Evolutionary conservation across 2,797 vertebrate genomes (phyloP).

Genomic region (Tolypeutes matacus): DNA sequence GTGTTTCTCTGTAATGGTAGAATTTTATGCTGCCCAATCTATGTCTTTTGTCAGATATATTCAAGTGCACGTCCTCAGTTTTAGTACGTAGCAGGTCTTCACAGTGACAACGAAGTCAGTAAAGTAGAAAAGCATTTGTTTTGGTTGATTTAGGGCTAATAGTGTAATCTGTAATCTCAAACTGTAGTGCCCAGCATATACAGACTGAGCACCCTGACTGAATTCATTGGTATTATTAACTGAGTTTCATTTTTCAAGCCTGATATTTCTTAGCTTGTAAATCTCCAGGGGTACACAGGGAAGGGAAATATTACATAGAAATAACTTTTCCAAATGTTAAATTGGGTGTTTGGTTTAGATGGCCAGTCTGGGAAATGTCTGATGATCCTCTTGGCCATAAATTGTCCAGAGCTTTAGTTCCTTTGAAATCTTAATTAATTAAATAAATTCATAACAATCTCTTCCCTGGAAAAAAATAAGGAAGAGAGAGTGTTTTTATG

Average conservation of each 20-base stretch:
- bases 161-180: conserved; percentile 39
- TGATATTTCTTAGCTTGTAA: conserved; percentile 65
- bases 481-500: conserved; percentile 24
- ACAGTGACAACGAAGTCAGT: neutral
- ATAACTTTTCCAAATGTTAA: conserved; percentile 64
- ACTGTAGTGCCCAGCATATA: neutral
- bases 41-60: conserved; percentile 34
- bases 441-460: conserved; percentile 43
- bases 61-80: conserved; percentile 24
- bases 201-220: neutral
- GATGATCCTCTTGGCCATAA: neutral
- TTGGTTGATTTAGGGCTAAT: conserved; percentile 28
- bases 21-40: conserved; percentile 12
- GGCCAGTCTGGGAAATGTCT: conserved; percentile 23
- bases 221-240: conserved; percentile 54
- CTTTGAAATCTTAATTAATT: conserved; percentile 68
- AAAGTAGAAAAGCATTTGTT: conserved; percentile 34
- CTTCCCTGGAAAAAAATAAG: conserved; percentile 41
- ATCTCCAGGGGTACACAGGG: conserved; percentile 20
- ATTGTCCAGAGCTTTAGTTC: neutral
- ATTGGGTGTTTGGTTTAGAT: conserved; percentile 33
- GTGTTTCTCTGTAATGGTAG: conserved; percentile 11
- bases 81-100: conserved; percentile 41
- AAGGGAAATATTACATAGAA: conserved; percentile 54
- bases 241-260: conserved; percentile 50